A percentile compares a stretch with the other conserved stretches of the same genome.
Conservation (phyloP, 2,113 vertebrate species). For the Malaclemys terrapin region DNA sequence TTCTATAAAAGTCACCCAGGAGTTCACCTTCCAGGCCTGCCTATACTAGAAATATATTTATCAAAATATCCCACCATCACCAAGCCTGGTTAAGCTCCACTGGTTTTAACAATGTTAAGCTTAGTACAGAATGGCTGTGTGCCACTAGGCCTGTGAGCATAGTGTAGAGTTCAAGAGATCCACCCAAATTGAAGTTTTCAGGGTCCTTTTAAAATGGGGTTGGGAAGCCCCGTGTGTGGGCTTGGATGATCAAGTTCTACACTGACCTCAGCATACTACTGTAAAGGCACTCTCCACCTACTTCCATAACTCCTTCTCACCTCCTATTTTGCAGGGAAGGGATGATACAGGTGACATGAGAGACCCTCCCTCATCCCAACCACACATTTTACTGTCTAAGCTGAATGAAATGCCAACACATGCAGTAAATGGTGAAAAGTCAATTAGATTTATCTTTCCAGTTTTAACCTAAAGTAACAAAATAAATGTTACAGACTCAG, state of each 20-base stretch:
- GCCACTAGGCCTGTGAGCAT: not conserved
- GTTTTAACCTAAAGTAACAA: not conserved
- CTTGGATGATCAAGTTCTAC: not conserved
- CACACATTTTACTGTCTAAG: not conserved
- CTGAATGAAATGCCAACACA: not conserved
- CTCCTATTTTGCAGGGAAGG: not conserved
- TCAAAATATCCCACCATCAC: not conserved
- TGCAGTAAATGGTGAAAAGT: not conserved
- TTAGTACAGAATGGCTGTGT: not conserved
- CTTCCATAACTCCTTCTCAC: not conserved
- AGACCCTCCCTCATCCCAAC: not conserved
- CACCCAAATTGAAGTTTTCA: not conserved
- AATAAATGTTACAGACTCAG: not conserved
- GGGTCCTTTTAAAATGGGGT: not conserved
- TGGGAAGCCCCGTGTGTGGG: not conserved
- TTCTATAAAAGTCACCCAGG: not conserved
- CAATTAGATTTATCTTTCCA: fast-evolving
- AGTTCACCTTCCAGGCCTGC: not conserved
- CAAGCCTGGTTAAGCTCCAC: not conserved
- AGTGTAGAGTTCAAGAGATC: not conserved
- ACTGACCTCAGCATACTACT: not conserved
- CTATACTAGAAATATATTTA: not conserved
- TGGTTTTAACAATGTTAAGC: not conserved
- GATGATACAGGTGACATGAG: not conserved
- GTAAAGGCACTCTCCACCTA: not conserved